Evolutionary conservation across 2,113 vertebrate genomes (phyloP), one percentile per base, ranked within the genome.

Genomic region (Electrona antarctica): DNA sequence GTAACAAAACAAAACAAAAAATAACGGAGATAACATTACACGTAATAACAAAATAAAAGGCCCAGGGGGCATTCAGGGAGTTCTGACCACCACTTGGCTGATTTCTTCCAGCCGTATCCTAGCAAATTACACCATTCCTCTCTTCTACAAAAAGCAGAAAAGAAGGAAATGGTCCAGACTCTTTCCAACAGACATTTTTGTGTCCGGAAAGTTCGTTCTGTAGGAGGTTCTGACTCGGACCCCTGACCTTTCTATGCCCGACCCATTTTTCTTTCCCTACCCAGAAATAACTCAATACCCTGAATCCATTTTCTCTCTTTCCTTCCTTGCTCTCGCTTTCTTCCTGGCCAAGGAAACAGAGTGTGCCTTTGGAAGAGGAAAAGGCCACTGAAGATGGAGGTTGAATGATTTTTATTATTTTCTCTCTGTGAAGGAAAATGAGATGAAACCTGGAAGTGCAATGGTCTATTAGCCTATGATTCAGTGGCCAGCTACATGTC

Each of bases 401-500:
- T 84, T 76, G 75, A 89, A 71, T 87, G 75, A 60, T 87, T 80
- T 81, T 78, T 72, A 65, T 76, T 81, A 28, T 65, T 84, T 71
- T 48, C 46, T 62, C 55, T 73, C 79, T 52, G 79, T 89, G 77
- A 88, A 92, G 86, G 90, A 92, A 41, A 85, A 91, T 89, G 91
- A 93, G 91, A 92, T 91, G 86, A 92, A 78, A 85, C 90, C 87
- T 62, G 74, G 86, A 92, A 92, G 89, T 93, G 88, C 89, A 90
- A 90, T 72, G 90, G 67, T 86, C 85, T 88, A 92, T 83, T 86
- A 87, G 82, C 86, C 88, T 87, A 83, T 57, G 71, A 80, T 65
- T 89, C 88, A 91, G 90, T 89, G 89, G 90, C 88, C 90, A 90
- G 89, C 90, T 92, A 88, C 91, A 88, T 88, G 87, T 89, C 86